A percentile compares a stretch with the other conserved stretches of the same genome.
phyloP scores from a whole-genome alignment of 2,113 vertebrate species.

The Thamnophis sirtalis region DNA sequence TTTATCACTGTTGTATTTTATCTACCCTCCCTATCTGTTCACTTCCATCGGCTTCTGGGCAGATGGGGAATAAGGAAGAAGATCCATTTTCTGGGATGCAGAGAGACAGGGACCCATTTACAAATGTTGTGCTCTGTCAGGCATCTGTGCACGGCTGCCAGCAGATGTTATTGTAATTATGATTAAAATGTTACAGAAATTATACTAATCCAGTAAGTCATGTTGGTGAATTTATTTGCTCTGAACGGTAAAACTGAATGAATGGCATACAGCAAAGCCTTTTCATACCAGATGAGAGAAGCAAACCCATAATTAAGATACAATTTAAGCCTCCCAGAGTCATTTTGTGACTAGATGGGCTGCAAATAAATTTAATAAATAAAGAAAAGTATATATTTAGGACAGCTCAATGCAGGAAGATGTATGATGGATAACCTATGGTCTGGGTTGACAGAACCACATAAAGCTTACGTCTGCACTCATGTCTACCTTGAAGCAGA shows the following conservation, averaged over 20 bases:
- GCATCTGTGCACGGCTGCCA: constrained; percentile 39
- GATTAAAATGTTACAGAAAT: constrained; percentile 57
- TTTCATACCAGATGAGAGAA: background rate
- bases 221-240: constrained; percentile 35
- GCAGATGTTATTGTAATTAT: constrained; percentile 59
- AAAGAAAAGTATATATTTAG: background rate
- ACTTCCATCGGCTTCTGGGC: constrained; percentile 4
- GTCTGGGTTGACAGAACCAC: background rate
- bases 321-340: background rate
- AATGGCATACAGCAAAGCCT: background rate
- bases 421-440: background rate
- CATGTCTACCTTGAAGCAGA: background rate
- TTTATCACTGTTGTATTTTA: background rate
- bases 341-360: background rate
- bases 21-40: background rate
- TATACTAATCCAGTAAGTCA: constrained; percentile 57
- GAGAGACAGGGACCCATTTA: constrained; percentile 4
- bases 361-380: background rate
- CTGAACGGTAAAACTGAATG: background rate
- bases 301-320: background rate
- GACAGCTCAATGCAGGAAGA: background rate
- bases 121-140: constrained; percentile 37
- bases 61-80: constrained; percentile 15
- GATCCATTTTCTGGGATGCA: constrained; percentile 5
- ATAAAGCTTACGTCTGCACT: background rate